phyloP scores from a whole-genome alignment of 2,888 invertebrate genomes.

The Ligdia adustata region DNA sequence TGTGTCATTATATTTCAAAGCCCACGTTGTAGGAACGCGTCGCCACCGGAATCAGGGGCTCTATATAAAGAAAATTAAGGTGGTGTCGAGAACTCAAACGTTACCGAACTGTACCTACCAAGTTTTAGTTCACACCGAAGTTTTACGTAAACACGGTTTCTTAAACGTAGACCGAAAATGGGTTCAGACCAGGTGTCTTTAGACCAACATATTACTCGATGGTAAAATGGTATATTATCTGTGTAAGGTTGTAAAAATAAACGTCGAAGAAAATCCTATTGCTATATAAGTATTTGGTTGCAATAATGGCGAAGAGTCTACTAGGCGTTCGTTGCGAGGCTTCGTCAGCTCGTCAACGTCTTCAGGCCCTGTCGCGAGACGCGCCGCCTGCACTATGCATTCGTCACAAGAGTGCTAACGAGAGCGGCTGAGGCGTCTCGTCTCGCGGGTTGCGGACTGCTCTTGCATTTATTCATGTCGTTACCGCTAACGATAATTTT shows the following conservation, averaged over 20 bases:
- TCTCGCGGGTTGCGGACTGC: constrained; percentile 60
- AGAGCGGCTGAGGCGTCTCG: constrained; percentile 53
- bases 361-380: background rate
- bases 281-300: no score
- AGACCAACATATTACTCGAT: no score
- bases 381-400: constrained; percentile 39
- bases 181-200: no score
- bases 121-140: background rate
- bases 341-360: constrained; percentile 21
- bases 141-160: no score
- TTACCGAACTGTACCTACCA: constrained; percentile 8
- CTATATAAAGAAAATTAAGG: constrained; percentile 42
- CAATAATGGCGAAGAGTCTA: no score
- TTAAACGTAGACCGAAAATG: no score
- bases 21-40: constrained; percentile 25
- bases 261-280: no score
- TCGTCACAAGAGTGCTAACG: constrained; percentile 76
- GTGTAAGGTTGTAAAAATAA: no score
- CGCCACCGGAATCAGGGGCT: constrained; percentile 26
- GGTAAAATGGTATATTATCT: no score
- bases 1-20: constrained; percentile 21
- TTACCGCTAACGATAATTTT: constrained; percentile 85
- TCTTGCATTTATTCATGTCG: constrained; percentile 85
- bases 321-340: constrained; percentile 13
- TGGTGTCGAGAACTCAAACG: constrained; percentile 40